Percentiles rank a stretch among this genome's conserved stretches.
phyloP scores from a whole-genome alignment of 2,797 vertebrate species.

The Sebastes minor region DNA sequence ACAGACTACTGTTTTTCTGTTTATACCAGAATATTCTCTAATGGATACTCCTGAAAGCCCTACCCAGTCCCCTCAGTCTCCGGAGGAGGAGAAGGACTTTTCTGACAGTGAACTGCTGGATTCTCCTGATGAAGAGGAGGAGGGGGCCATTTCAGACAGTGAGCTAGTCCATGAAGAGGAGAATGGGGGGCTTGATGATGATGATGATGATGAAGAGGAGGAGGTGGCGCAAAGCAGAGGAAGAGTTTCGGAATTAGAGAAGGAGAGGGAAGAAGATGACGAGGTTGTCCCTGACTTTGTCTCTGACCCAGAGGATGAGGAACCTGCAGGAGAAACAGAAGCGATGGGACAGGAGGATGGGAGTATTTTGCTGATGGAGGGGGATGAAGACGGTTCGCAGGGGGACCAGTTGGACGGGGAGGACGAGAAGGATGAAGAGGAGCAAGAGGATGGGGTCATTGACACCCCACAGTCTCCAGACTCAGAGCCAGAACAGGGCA shows the following conservation, averaged over 20 bases:
- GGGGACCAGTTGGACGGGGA: constrained; percentile 23
- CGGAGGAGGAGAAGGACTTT: constrained; percentile 86
- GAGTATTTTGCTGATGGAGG: constrained; percentile 68
- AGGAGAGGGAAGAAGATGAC: constrained; percentile 80
- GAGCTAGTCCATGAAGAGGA: constrained; percentile 87
- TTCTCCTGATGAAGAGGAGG: constrained; percentile 80
- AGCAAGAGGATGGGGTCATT: constrained; percentile 73
- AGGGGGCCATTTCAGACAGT: constrained; percentile 86
- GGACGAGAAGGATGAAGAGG: constrained; percentile 47
- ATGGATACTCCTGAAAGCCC: constrained; percentile 97
- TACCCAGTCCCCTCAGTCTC: constrained; percentile 88
- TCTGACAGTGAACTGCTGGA: constrained; percentile 89
- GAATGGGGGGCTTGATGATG: constrained; percentile 70
- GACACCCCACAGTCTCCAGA: constrained; percentile 88
- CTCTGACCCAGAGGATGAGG: constrained; percentile 83
- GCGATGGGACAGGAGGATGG: constrained; percentile 71
- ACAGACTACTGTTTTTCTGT: neutral
- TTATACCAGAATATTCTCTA: constrained; percentile 55
- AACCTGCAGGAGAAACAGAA: constrained; percentile 57
- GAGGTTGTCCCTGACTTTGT: constrained; percentile 75
- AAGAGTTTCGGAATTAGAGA: constrained; percentile 68
- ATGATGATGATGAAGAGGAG: constrained; percentile 66
- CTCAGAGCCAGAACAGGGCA: constrained; percentile 81
- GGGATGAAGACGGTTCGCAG: constrained; percentile 52
- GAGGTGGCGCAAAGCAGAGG: constrained; percentile 39